These are phyloP conservation scores for Meliscaeva auricollis DNA, from an alignment of 2,888 invertebrate genomes.

Conservation along the genomic window DNA sequence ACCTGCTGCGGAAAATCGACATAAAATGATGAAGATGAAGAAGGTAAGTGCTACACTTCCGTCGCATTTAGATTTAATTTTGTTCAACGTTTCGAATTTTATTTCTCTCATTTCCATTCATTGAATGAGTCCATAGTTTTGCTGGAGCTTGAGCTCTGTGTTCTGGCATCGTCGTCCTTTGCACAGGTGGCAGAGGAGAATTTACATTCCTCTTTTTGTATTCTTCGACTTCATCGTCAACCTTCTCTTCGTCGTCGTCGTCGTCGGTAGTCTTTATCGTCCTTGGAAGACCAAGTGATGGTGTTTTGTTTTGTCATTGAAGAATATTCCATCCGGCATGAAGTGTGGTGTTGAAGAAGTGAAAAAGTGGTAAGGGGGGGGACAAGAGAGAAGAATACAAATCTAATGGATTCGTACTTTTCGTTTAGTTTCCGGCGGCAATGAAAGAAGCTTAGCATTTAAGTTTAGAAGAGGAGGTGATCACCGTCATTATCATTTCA, in stretches of 20 bases:
- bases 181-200: conserved; percentile 11
- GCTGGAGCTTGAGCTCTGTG: not conserved
- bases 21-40: conserved; percentile 39
- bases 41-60: conserved; percentile 66
- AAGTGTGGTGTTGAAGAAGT: conserved; percentile 41
- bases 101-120: conserved; percentile 69
- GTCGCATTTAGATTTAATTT: conserved; percentile 72
- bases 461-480: conserved; percentile 52
- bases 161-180: conserved; percentile 16
- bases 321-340: conserved; percentile 69
- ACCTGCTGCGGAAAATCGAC: too few relatives aligned
- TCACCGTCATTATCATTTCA: conserved; percentile 56
- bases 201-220: conserved; percentile 19
- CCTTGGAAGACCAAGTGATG: conserved; percentile 50
- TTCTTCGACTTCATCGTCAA: conserved; percentile 1
- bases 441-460: conserved; percentile 55
- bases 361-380: not conserved
- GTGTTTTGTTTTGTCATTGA: conserved; percentile 73
- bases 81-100: conserved; percentile 70
- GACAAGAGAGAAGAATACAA: conserved; percentile 38
- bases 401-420: conserved; percentile 69
- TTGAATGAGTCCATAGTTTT: conserved; percentile 52
- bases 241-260: not conserved
- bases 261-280: conserved; percentile 20
- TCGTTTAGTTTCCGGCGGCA: conserved; percentile 62